Evolutionary conservation across 1,140 invertebrate genomes (phyloP).

Genomic region (Pissodes strobi): DNA sequence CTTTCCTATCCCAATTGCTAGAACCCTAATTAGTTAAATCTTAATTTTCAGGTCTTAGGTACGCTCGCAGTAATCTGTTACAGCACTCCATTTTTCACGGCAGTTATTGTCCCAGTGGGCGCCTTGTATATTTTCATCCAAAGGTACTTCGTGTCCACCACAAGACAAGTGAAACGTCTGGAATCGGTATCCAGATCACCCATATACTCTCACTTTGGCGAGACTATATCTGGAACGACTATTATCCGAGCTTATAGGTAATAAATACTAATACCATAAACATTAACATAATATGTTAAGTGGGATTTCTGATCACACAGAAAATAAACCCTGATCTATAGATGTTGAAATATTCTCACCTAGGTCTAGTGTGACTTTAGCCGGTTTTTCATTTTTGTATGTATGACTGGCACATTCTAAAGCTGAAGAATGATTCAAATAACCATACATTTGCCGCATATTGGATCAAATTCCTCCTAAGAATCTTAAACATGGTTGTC

Average conservation of each 20-base stretch:
- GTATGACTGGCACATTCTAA: too few relatives aligned
- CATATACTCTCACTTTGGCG: constrained; percentile 73
- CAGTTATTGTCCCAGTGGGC: constrained; percentile 79
- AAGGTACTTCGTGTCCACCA: constrained; percentile 92
- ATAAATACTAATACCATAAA: constrained; percentile 71
- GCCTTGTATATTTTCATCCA: constrained; percentile 88
- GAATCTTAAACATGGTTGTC: too few relatives aligned
- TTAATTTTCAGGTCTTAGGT: constrained; percentile 77
- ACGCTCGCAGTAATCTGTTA: constrained; percentile 80
- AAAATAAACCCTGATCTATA: too few relatives aligned
- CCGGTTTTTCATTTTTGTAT: constrained; percentile 79
- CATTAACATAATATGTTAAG: too few relatives aligned
- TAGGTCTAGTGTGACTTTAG: constrained; percentile 93
- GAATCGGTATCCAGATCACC: constrained; percentile 95
- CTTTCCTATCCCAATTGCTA: too few relatives aligned
- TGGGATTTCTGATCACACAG: too few relatives aligned
- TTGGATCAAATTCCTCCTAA: too few relatives aligned
- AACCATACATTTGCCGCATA: too few relatives aligned
- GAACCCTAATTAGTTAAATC: too few relatives aligned
- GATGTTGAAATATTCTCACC: too few relatives aligned
- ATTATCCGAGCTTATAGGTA: constrained; percentile 54
- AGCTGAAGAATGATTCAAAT: too few relatives aligned
- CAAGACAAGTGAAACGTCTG: constrained; percentile 90
- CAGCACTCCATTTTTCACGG: constrained; percentile 83
- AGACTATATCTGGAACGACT: not conserved